Percentiles rank a stretch among this genome's conserved stretches.
Evolutionary conservation across 2,113 vertebrate genomes (phyloP).

Genomic region (Gallinago undulata): DNA sequence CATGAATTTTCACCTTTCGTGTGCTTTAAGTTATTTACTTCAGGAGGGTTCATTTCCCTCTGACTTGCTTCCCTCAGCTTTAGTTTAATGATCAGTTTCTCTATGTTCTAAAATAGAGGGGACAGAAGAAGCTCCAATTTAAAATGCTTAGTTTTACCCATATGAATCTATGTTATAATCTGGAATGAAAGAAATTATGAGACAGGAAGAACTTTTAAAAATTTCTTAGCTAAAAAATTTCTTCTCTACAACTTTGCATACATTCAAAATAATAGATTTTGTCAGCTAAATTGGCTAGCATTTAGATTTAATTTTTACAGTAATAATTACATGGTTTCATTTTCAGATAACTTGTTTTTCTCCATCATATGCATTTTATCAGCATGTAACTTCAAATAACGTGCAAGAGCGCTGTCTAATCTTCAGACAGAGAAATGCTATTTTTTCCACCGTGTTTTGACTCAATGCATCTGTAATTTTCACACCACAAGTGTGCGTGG

Average conservation of each 20-base stretch:
- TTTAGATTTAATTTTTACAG: neutral
- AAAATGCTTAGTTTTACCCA: neutral
- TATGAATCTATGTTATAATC: neutral
- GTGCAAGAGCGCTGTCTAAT: constrained; percentile 33
- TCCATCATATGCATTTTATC: constrained; percentile 5
- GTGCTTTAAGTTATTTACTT: neutral
- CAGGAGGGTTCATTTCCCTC: neutral
- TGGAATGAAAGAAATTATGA: neutral
- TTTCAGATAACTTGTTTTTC: constrained; percentile 39
- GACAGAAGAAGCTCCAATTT: neutral
- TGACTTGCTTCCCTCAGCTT: neutral
- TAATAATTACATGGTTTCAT: constrained; percentile 12
- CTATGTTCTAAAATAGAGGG: neutral
- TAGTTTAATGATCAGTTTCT: neutral
- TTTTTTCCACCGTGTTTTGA: constrained; percentile 64
- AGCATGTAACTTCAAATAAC: constrained; percentile 46
- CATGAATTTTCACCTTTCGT: neutral
- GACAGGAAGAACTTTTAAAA: neutral
- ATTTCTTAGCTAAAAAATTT: neutral
- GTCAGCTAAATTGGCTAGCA: neutral
- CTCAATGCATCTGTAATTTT: constrained; percentile 71
- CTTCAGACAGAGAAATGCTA: constrained; percentile 62
- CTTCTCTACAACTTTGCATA: neutral
- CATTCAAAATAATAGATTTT: neutral
- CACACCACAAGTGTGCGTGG: constrained; percentile 71